Base-by-base conservation (phyloP, 2,888 invertebrate genomes). In the Dryadula phaetusa region DNA sequence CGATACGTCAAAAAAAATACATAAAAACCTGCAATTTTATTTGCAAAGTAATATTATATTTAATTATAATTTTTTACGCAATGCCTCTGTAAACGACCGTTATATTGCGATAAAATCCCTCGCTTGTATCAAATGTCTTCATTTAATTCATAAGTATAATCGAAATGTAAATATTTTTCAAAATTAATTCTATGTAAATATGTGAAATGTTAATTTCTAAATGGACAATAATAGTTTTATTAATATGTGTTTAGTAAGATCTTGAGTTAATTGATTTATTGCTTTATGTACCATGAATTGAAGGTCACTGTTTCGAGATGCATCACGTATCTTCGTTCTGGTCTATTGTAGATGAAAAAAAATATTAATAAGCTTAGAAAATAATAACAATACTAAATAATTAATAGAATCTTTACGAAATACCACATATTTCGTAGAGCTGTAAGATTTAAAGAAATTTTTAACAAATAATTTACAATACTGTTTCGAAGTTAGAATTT, bases 81-180 rank as follows among this genome's bases (percentile, higher is more conserved):
- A 56, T 14, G n/a, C 14, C 22, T 40, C 37, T 22, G 37, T 40
- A 22, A 56, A 56, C 10, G 56, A 7, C 10, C 37, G 8, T 40
- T 56, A 56, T 22, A n/a, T 4, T n/a, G 56, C 37, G 37, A 40
- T 56, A 22, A 56, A 56, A 40, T 56, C 37, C 37, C 56, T 40
- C 22, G 40, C n/a, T 22, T n/a, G 22, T 56, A 40, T 40, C 56
- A 22, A 56, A 56, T 22, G 56, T 40, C 56, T 56, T 40, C 2
- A 54, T 20, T 54, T 22, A 20, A 8, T 37, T 20, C 8, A n/a
- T n/a, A n/a, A n/a, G 22, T 40, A 22, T 22, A 40, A 22, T 40
- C 4, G 20, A 40, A 56, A n/a, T n/a, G n/a, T 22, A 34, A 56
- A n/a, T 3, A 8, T 20, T 34, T 54, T 54, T 34, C 32, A 34